Evolutionary conservation across 2,113 vertebrate genomes (phyloP), one percentile per base, ranked within the genome.

Genomic region (Perognathus longimembris): DNA sequence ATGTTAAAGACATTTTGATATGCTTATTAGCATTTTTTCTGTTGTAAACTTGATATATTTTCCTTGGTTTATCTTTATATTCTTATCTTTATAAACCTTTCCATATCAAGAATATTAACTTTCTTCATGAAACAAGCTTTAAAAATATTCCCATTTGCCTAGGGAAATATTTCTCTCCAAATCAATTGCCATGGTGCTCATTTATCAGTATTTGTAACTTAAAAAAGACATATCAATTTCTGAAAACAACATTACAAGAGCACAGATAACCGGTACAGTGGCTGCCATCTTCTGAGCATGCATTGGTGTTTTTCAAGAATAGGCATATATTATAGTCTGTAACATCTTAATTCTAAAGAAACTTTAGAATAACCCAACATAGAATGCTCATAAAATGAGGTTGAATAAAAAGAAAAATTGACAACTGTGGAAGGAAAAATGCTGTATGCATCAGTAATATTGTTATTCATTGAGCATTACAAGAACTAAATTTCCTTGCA

Each of bases 401-500:
- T 81, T 94, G 15, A 77, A 66, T 45, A 40, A 67, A 75, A 75
- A 70, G 3, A 86, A 92, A 86, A 74, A 75, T 24, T 69, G 5
- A 63, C 87, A 88, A 85, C 10, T 74, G 32, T 63, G 28, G 21
- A 76, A 14, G 36, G 50, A 78, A 63, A 88, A 78, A 91, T 77
- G 22, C 18, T 80, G 85, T 88, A 34, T 85, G 30, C 11, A 38
- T 69, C 38, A 40, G 32, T 50, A 74, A 71, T 80, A 84, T 54
- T 63, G n/a, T 91, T 80, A 80, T 8, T 69, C 66, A 88, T n/a
- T 88, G 32, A 92, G 11, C 28, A 34, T 69, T 81, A 81, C 77
- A 36, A 30, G 5, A 64, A 71, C 24, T 80, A 75, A n/a, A 17
- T 66, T 78, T 69, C 7, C 28, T 88, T 45, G n/a, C 26, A 85